Percentiles rank a stretch among this genome's conserved stretches.
Conservation (phyloP, 2,888 invertebrate species). For the Platycnemis pennipes region DNA sequence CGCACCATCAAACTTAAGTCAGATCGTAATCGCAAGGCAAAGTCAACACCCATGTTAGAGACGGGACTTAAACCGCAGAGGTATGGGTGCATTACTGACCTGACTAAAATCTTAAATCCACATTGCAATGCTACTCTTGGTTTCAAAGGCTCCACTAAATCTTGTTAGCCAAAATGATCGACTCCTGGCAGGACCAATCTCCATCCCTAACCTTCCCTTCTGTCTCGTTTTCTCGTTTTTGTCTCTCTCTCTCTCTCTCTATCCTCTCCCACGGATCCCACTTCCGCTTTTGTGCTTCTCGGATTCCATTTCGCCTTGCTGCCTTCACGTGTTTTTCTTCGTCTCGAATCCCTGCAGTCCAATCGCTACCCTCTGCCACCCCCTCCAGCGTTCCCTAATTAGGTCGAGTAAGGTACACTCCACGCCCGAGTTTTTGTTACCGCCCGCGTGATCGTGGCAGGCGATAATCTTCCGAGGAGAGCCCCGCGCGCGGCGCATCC, state of each 20-base stretch:
- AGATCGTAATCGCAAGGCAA: too few relatives aligned
- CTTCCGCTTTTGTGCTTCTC: not conserved
- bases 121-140: too few relatives aligned
- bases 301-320: not conserved
- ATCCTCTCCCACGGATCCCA: not conserved
- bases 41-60: too few relatives aligned
- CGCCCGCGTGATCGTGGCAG: not conserved
- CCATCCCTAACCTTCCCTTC: not conserved
- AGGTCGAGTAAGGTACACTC: conserved; percentile 12
- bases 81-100: too few relatives aligned
- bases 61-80: too few relatives aligned
- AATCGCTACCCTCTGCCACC: not conserved
- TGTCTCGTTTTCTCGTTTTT: not conserved
- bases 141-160: too few relatives aligned
- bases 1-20: too few relatives aligned
- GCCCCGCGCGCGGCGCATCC: not conserved
- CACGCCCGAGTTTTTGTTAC: not conserved
- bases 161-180: not conserved
- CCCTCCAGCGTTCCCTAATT: not conserved
- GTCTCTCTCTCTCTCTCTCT: not conserved
- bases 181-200: not conserved
- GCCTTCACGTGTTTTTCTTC: not conserved
- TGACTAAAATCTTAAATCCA: too few relatives aligned
- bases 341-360: not conserved
- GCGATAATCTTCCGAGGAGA: not conserved